phyloP scores from a whole-genome alignment of 2,113 vertebrate species.

The Sprattus sprattus region DNA sequence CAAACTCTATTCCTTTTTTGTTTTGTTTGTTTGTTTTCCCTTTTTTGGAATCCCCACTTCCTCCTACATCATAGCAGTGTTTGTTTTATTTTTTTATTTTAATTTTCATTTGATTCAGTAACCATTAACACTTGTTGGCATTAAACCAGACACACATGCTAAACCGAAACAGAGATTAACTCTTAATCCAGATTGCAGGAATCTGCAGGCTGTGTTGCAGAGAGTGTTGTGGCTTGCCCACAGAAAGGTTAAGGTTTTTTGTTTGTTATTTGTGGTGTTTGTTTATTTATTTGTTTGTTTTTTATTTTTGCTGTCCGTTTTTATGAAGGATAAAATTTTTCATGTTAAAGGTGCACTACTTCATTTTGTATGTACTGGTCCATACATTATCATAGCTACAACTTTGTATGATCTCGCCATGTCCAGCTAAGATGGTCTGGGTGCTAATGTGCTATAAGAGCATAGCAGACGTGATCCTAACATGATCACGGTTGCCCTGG shows the following conservation, averaged over 20 bases:
- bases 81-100: conserved; percentile 30
- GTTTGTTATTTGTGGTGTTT: too few species aligned
- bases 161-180: conserved; percentile 66
- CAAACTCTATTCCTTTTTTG: conserved; percentile 56
- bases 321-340: background rate
- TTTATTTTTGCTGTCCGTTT: background rate
- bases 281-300: background rate
- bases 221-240: background rate
- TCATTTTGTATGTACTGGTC: background rate
- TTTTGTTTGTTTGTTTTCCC: background rate
- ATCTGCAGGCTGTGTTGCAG: conserved; percentile 29
- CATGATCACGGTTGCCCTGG: background rate
- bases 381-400: background rate
- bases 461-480: background rate
- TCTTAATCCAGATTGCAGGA: conserved; percentile 42
- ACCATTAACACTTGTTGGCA: conserved; percentile 79
- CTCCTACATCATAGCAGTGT: background rate
- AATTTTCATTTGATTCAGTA: conserved; percentile 50
- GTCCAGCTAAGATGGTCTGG: background rate
- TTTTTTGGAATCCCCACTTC: conserved; percentile 11
- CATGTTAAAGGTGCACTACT: background rate
- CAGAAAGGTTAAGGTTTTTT: background rate
- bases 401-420: background rate
- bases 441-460: background rate
- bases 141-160: conserved; percentile 91